Evolutionary conservation across 2,797 vertebrate genomes (phyloP), one percentile per base, ranked within the genome.

Genomic region (Hylomyscus alleni): DNA sequence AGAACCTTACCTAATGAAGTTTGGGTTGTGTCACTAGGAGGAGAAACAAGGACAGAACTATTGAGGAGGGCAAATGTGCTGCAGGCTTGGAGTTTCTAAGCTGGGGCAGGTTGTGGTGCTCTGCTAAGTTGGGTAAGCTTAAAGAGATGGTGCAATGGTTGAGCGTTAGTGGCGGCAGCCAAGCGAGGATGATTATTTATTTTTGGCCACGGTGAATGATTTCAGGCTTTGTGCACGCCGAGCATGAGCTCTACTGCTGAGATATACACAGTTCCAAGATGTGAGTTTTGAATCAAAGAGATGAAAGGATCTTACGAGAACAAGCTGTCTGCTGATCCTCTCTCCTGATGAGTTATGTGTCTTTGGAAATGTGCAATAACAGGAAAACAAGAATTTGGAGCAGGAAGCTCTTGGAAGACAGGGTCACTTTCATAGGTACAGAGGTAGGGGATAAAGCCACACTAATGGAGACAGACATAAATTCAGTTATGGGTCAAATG

Each of bases 391-490:
- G 84, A 93, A 82, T 24, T 72, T 12, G 47, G 26, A 19, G 6
- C 34, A 60, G 54, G 67, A 26, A 84, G 20, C 82, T n/a, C 47
- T 88, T n/a, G 37, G 90, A 91, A 96, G 94, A 58, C n/a, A 76
- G 60, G 40, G 4, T 67, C 84, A 69, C 29, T 13, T 50, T 92
- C 62, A 44, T 22, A 24, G 84, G 78, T 31, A 12, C 29, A 60
- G 19, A 77, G 12, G 8, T 86, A 44, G 88, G 56, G 8, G 1
- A 44, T n/a, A 69, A 75, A 81, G 22, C 37, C 44, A 10, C 58
- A 12, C 72, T 52, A 76, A 75, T 58, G 19, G 90, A 60, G 54
- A 69, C 4, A 47, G 19, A 7, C 62, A 13, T n/a, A 19, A 52
- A 54, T 93, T 89, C 17, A 73, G 5, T 69, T 92, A 26, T 37